Evolutionary conservation across 2,888 invertebrate species (phyloP), one percentile per base, ranked within the genome.

Genomic region (Ptychoptera contaminata): DNA sequence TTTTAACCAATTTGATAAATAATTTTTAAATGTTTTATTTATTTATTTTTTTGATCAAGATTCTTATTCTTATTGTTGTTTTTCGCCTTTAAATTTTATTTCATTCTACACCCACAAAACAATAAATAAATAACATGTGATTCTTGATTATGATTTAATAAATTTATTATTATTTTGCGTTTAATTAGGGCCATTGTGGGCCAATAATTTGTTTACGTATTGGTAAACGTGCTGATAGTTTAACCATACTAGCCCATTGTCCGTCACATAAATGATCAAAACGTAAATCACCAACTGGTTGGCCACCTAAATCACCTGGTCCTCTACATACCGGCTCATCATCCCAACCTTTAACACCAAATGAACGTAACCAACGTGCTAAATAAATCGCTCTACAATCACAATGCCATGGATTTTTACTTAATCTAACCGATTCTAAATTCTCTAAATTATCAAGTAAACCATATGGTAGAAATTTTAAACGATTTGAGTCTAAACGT

Each of bases 201-300:
- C 23, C 23, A 23, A 23, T 23, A n/a, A 32, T 31, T 42, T 42
- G 34, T 49, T 62, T 64, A 46, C 65, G 58, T 44, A 64, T 56
- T 23, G 63, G 63, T 40, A 64, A 52, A 35, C 63, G 57, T 38
- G 63, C 65, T 34, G 63, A 63, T 23, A 69, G 51, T 2, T 65
- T 66, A 43, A 72, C 59, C 77, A 79, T 77, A 51, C 79, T 79
- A 16, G 78, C 77, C 79, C 79, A 81, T 52, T 79, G 78, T 1
- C 79, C 79, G 47, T 77, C 75, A 55, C 81, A 82, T 8, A 81
- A 69, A 52, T 77, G 74, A 52, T 76, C 73, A 51, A 79, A 80
- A 12, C 70, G 66, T 55, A 72, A 58, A 37, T 67, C 59, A 16
- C 68, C 65, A 30, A 73, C 66, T 40, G 64, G 63, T 43, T 63